Evolutionary conservation across 2,113 vertebrate genomes (phyloP).

Genomic region (Nesospiza acunhae): DNA sequence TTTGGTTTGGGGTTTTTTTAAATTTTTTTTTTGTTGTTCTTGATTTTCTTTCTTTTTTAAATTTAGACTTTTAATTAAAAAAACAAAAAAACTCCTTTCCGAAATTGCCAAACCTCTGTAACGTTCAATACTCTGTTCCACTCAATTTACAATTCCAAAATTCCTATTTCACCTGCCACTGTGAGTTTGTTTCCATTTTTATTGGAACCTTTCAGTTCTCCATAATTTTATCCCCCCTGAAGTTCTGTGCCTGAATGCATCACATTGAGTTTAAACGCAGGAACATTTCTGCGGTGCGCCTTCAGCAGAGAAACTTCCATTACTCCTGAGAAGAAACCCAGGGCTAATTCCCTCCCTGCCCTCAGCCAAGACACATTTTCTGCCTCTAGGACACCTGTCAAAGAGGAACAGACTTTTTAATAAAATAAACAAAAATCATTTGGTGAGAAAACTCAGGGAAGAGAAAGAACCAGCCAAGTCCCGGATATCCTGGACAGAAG

Average conservation of each 20-base stretch:
- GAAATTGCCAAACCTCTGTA: neutral
- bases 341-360: constrained; percentile 21
- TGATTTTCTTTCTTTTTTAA: too few relatives aligned
- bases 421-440: constrained; percentile 73
- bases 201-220: neutral
- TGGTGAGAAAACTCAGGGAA: constrained; percentile 55
- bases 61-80: neutral
- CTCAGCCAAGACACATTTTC: neutral
- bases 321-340: constrained; percentile 51
- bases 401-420: constrained; percentile 60
- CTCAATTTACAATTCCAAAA: neutral
- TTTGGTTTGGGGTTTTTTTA: too few relatives aligned
- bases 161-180: neutral
- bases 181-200: neutral
- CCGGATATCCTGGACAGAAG: constrained; percentile 76
- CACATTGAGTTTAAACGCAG: neutral
- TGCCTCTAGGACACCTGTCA: constrained; percentile 71
- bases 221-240: neutral
- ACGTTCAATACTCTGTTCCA: neutral
- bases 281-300: neutral
- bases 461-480: constrained; percentile 66
- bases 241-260: neutral
- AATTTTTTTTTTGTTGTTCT: too few relatives aligned
- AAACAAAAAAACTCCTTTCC: neutral
- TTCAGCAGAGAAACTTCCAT: constrained; percentile 27